These are phyloP conservation scores for Melikaiella ostensackeni DNA, from an alignment of 2,888 invertebrate genomes.

Conservation along the genomic window DNA sequence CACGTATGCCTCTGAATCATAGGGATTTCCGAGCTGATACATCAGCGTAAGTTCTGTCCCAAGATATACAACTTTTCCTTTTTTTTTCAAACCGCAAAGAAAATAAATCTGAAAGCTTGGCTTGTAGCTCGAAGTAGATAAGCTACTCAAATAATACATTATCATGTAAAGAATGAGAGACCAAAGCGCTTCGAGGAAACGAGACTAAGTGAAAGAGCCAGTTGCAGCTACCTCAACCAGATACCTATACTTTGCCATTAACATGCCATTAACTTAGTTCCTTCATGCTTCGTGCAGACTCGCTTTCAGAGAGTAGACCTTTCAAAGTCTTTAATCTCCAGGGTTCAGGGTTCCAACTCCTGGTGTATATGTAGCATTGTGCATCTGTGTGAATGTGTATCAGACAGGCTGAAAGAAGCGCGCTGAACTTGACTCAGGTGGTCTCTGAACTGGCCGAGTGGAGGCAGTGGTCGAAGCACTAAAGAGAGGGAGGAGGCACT, in stretches of 20 bases:
- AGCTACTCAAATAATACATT: background rate
- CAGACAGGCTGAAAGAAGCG: conserved; percentile 9
- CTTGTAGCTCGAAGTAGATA: background rate
- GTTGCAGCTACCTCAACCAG: conserved; percentile 9
- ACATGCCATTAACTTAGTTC: background rate
- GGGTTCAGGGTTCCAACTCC: background rate
- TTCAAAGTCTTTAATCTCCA: conserved; percentile 4
- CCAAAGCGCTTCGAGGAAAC: conserved; percentile 2
- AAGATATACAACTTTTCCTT: background rate
- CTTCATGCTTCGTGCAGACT: conserved; percentile 10
- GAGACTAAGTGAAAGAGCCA: conserved; percentile 5
- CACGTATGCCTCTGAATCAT: background rate
- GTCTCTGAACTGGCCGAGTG: conserved; percentile 13
- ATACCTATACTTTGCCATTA: conserved; percentile 10
- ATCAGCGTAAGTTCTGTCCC: background rate
- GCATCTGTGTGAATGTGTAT: background rate
- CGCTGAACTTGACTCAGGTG: conserved; percentile 26
- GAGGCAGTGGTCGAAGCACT: background rate
- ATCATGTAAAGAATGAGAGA: conserved; percentile 1
- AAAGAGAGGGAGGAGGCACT: background rate
- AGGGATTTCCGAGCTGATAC: background rate
- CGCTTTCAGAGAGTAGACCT: conserved; percentile 4
- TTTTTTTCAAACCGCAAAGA: background rate
- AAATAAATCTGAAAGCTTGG: background rate
- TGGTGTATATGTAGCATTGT: background rate